Evolutionary conservation across 2,113 vertebrate species (phyloP).

Genomic region (Chaetops frenatus): DNA sequence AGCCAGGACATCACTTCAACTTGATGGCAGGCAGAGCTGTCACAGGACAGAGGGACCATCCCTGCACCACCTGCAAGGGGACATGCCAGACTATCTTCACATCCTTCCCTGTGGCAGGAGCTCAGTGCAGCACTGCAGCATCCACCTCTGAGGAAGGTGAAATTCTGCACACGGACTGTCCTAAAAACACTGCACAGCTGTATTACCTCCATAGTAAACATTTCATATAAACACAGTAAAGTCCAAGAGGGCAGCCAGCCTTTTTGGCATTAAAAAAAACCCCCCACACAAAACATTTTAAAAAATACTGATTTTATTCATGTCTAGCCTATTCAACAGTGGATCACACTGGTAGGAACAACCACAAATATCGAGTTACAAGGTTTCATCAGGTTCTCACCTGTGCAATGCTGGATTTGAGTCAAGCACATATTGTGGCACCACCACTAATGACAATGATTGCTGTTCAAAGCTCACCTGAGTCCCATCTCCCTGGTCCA

Average conservation of each 20-base stretch:
- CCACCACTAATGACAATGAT: not conserved
- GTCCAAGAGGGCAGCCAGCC: not conserved
- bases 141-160: not conserved
- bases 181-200: not conserved
- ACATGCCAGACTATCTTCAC: not conserved
- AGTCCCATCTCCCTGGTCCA: not conserved
- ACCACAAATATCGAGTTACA: constrained; percentile 4
- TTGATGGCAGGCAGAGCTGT: not conserved
- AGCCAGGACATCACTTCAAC: not conserved
- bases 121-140: not conserved
- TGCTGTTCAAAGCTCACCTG: not conserved
- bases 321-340: constrained; percentile 9
- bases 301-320: constrained; percentile 52
- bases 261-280: not conserved
- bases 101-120: not conserved
- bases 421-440: not conserved
- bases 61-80: not conserved
- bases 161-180: not conserved
- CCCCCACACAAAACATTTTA: not conserved
- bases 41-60: not conserved
- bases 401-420: not conserved
- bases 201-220: not conserved
- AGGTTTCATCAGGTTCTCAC: not conserved
- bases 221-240: not conserved
- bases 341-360: not conserved